Evolutionary conservation across 2,113 vertebrate genomes (phyloP).

Genomic region (Platysternon megacephalum): DNA sequence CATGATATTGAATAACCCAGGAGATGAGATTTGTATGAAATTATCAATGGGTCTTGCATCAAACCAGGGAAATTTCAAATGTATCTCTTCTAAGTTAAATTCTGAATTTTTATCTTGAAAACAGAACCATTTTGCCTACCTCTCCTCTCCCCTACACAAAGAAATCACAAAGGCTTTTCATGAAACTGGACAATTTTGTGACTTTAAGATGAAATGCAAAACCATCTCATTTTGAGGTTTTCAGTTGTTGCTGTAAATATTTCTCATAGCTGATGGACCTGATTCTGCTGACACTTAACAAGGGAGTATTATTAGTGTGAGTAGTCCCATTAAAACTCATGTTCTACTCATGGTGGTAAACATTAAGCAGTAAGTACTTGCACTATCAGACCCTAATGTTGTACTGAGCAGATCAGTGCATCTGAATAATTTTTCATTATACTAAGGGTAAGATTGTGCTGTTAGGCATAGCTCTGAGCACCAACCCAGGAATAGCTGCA

Average conservation of each 20-base stretch:
- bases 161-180: neutral
- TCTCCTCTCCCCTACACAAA: neutral
- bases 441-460: neutral
- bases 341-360: neutral
- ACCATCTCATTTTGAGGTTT: neutral
- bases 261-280: neutral
- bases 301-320: neutral
- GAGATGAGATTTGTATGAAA: neutral
- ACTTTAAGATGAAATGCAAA: conserved; percentile 1
- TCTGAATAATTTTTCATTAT: neutral
- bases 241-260: neutral
- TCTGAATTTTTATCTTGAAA: neutral
- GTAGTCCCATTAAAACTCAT: neutral
- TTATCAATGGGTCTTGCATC: neutral
- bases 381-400: neutral
- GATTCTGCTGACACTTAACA: neutral
- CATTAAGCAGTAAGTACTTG: neutral
- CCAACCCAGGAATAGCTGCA: neutral
- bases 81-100: neutral
- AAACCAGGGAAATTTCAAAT: neutral
- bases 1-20: neutral
- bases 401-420: neutral
- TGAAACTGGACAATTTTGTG: neutral
- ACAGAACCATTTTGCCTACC: neutral
- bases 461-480: neutral